phyloP scores from a whole-genome alignment of 2,113 vertebrate genomes.

The Diadophis punctatus region DNA sequence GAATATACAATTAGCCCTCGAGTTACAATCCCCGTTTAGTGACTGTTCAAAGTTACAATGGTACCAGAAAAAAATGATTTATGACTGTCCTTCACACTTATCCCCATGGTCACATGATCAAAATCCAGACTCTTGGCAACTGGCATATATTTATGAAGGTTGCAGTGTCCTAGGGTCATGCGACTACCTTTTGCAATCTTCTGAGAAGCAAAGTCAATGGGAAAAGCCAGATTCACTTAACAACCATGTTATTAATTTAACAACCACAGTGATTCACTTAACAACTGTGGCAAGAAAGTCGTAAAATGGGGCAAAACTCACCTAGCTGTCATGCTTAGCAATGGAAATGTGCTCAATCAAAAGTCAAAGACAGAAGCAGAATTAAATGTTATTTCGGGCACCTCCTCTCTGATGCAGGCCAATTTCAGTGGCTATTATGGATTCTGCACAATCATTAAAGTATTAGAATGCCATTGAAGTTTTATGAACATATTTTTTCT shows the following conservation, averaged over 20 bases:
- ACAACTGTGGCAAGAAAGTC: not conserved
- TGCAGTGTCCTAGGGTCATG: not conserved
- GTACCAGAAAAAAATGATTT: not conserved
- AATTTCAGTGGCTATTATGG: not conserved
- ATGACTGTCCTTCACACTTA: not conserved
- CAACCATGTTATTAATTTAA: not conserved
- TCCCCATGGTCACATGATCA: no score
- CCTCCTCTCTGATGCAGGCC: not conserved
- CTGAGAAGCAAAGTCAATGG: not conserved
- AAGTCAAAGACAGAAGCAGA: not conserved
- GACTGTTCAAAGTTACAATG: not conserved
- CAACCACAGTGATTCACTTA: not conserved
- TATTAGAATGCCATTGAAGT: not conserved
- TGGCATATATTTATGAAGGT: not conserved
- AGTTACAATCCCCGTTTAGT: not conserved
- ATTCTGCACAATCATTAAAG: not conserved
- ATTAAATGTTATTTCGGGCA: not conserved
- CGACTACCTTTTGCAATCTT: not conserved
- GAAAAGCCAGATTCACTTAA: not conserved
- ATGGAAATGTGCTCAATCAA: not conserved
- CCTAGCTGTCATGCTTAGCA: not conserved
- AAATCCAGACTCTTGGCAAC: not conserved
- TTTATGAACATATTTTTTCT: not conserved
- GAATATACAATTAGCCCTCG: not conserved
- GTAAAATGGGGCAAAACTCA: not conserved